A percentile compares a stretch with the other conserved stretches of the same genome.
These are phyloP conservation scores for Bathynomus jamesi DNA, from an alignment of 1,140 invertebrate genomes.

Conservation along the genomic window DNA sequence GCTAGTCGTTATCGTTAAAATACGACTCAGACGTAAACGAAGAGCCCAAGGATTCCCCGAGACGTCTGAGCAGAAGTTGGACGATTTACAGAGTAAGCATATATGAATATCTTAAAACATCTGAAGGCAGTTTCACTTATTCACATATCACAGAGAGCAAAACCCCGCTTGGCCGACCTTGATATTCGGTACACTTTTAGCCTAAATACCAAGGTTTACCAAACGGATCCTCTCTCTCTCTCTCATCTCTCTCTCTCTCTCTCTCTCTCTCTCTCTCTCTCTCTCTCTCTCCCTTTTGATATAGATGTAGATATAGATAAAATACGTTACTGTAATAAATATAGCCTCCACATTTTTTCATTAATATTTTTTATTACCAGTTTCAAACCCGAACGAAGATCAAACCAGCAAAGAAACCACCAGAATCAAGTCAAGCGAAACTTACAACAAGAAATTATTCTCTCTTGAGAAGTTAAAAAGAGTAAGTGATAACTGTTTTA, in stretches of 20 bases:
- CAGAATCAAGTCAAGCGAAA: not conserved
- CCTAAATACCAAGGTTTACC: too few relatives aligned
- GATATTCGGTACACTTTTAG: too few relatives aligned
- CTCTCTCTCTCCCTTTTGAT: too few relatives aligned
- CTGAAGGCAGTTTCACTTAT: too few relatives aligned
- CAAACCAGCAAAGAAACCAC: not conserved
- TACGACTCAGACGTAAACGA: not conserved
- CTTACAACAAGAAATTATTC: not conserved
- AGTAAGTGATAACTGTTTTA: not conserved
- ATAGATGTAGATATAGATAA: too few relatives aligned
- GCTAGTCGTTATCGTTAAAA: conserved; percentile 9
- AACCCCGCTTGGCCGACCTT: too few relatives aligned
- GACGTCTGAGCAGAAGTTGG: not conserved
- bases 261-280: too few relatives aligned
- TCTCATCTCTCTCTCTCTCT: too few relatives aligned
- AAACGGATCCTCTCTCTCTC: too few relatives aligned
- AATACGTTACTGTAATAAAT: not conserved
- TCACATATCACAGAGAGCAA: too few relatives aligned
- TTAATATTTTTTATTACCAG: not conserved
- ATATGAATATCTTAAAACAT: too few relatives aligned
- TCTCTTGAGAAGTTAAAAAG: not conserved
- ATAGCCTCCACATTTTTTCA: not conserved
- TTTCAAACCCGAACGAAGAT: not conserved
- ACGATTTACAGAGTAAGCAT: not conserved
- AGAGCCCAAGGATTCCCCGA: not conserved